Evolutionary conservation across 2,113 vertebrate genomes (phyloP).

Genomic region (Pachyramphus minor): DNA sequence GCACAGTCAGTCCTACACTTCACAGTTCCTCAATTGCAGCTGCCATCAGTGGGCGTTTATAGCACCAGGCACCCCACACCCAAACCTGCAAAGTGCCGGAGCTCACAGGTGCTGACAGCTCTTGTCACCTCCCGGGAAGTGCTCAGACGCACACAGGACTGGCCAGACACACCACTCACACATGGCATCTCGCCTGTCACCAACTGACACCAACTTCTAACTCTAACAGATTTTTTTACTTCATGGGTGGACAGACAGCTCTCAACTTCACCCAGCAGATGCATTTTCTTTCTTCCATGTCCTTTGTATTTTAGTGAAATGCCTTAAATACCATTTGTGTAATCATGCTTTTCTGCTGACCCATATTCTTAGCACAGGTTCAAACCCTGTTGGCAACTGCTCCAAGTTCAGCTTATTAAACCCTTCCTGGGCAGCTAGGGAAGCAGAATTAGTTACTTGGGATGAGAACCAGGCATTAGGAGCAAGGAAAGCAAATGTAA

Average conservation of each 20-base stretch:
- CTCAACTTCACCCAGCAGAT: neutral
- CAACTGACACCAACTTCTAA: neutral
- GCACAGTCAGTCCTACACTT: conserved; percentile 1
- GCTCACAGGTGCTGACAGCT: conserved; percentile 4
- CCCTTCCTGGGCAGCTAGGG: neutral
- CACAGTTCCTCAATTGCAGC: conserved; percentile 33
- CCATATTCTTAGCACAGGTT: conserved; percentile 15
- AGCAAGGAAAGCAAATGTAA: neutral
- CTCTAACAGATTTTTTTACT: neutral
- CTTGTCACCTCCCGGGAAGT: neutral
- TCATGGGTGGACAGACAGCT: neutral
- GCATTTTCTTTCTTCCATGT: neutral
- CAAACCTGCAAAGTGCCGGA: neutral
- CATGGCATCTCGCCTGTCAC: neutral
- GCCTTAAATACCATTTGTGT: neutral
- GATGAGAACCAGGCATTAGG: neutral
- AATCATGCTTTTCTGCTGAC: conserved; percentile 5
- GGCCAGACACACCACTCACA: neutral
- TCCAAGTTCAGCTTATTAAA: conserved; percentile 23
- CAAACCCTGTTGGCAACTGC: neutral
- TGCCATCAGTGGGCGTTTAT: conserved; percentile 27
- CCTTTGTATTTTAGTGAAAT: neutral
- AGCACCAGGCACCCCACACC: neutral
- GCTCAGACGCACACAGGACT: neutral
- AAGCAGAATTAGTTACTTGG: neutral